Conservation (phyloP, 2,888 invertebrate genomes). For the Gymnocheta viridis region DNA sequence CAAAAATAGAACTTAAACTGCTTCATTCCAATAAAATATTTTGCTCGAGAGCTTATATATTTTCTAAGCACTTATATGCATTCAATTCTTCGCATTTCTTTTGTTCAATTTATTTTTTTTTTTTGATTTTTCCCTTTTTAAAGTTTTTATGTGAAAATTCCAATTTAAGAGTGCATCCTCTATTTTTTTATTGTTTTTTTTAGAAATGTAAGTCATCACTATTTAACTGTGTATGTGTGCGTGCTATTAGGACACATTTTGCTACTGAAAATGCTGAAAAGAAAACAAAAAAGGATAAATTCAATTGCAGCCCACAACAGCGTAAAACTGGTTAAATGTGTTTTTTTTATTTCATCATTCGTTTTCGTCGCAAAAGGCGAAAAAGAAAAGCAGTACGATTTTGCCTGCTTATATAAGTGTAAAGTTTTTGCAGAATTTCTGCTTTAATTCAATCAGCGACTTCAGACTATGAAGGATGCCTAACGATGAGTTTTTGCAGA, state of each 20-base stretch:
- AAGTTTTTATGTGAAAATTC: constrained; percentile 29
- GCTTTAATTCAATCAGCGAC: neutral
- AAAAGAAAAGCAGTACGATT: neutral
- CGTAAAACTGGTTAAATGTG: constrained; percentile 42
- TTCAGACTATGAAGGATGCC: neutral
- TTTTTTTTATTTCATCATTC: constrained; percentile 11
- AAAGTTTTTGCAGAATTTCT: neutral
- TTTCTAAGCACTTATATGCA: constrained; percentile 22
- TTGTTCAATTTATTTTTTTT: neutral
- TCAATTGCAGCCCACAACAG: constrained; percentile 43
- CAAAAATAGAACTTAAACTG: neutral
- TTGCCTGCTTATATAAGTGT: constrained; percentile 18
- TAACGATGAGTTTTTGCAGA: neutral
- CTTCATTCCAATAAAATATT: neutral
- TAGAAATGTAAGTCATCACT: neutral
- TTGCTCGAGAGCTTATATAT: neutral
- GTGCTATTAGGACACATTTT: neutral
- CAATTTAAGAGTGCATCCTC: constrained; percentile 17
- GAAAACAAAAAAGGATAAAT: constrained; percentile 40
- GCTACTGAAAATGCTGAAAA: neutral
- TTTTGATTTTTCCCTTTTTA: neutral
- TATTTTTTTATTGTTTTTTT: neutral
- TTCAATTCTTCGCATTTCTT: constrained; percentile 12
- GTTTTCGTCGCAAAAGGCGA: neutral
- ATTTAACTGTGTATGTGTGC: neutral